Evolutionary conservation across 1,140 invertebrate genomes (phyloP), one percentile per base, ranked within the genome.

Genomic region (Rhizoglyphus robini): DNA sequence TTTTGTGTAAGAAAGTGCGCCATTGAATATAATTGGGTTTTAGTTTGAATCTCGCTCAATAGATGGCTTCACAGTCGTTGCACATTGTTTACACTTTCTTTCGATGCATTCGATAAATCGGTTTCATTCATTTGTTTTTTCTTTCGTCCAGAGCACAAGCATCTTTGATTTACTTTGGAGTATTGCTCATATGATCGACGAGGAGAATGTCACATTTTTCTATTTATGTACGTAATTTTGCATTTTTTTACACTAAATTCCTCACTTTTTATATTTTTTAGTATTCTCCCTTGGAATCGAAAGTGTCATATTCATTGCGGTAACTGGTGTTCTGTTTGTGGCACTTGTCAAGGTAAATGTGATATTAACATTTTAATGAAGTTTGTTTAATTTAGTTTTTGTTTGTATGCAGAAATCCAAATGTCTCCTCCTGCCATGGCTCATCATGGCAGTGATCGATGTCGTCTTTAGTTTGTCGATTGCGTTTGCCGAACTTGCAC

Each of bases 141-240:
- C n/a, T 0, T 18, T 31, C 4, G n/a, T 29, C 23, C 23, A 65
- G 65, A 36, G 47, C 13, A 65, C 65, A 5, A 65, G 65, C 27
- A 60, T 65, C 18, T 65, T 65, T 59, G 65, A 65, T 47, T 38
- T 65, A 61, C 18, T 65, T n/a, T 65, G 65, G 65, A 65, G 65
- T 30, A 61, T 58, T 15, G 65, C 38, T 1, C 27, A 65, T 41
- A 65, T 65, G 65, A 27, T 65, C 4, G 38, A 61, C 23, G 65
- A 65, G 41, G 30, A 59, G 25, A 46, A 36, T 41, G 25, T 46
- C 4, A 46, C 49, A 8, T 32, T 65, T 18, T 65, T 65, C 34
- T 65, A 59, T 47, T 5, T 65, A 23, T 23, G 65, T 65, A 59
- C 58, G 65, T 65, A 23, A 36, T 20, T 20, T 30, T 18, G n/a